Percentiles rank a stretch among this genome's conserved stretches.
Conservation (phyloP, 2,888 invertebrate species). For the Calliphora vomitoria region DNA sequence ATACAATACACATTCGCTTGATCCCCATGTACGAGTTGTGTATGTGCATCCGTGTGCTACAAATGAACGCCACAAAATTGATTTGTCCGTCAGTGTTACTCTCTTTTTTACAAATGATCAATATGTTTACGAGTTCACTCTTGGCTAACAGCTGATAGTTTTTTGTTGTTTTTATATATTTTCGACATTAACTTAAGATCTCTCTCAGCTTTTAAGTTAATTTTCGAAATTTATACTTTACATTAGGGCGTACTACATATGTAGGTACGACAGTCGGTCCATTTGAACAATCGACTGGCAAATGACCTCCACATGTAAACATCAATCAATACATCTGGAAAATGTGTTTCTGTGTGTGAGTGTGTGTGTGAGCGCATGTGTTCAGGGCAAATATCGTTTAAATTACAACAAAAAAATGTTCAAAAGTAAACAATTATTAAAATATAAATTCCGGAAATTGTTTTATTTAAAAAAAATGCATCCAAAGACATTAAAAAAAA, state of each 20-base stretch:
- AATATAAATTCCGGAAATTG: background rate
- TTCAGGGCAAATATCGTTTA: background rate
- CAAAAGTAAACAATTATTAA: constrained; percentile 7
- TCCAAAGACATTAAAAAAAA: background rate
- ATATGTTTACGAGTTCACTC: background rate
- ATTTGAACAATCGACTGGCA: constrained; percentile 2
- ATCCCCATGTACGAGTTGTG: background rate
- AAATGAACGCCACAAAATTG: constrained; percentile 65
- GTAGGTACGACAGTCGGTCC: background rate
- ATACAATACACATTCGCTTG: background rate
- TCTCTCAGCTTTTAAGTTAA: constrained; percentile 48
- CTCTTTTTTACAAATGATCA: background rate
- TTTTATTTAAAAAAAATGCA: background rate
- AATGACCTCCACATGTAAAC: constrained; percentile 55
- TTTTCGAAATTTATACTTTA: constrained; percentile 37
- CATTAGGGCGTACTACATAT: constrained; percentile 8
- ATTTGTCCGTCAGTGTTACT: background rate
- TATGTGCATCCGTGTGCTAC: constrained; percentile 33
- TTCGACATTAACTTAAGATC: constrained; percentile 40
- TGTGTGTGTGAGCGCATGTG: background rate
- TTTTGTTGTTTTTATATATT: background rate
- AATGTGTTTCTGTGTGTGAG: background rate
- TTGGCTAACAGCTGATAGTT: constrained; percentile 48
- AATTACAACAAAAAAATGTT: background rate
- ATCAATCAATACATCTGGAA: constrained; percentile 40